Base-by-base conservation (phyloP, 2,888 invertebrate genomes). In the Cataglyphis albicans region DNA sequence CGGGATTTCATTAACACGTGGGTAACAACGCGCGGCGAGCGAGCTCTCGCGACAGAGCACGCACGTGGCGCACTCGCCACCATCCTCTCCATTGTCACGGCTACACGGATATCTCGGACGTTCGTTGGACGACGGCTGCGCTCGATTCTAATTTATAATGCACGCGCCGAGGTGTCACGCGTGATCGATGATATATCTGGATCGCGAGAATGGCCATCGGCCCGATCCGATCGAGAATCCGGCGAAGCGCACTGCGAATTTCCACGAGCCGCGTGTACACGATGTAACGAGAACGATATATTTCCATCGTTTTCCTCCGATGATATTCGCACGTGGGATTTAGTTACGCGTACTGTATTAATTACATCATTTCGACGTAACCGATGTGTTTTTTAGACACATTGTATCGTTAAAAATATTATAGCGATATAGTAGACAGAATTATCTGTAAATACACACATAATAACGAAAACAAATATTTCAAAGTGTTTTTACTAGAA, bases 1-100 rank as follows among this genome's bases (percentile, higher is more conserved):
- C 59, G 87, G 52, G 88, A 90, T 89, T 89, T 86, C 85, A 89
- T 89, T 87, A 87, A 87, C 87, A 84, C 86, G 65, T 48, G 35
- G 72, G 35, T 21, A 29, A 83, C 81, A 83, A 80, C 61, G 32
- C 15, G 38, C 63, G 83, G 63, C 48, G 72, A 70, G 52, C 63
- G 29, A 29, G 15, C 32, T 21, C 32, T 44, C 64, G 57, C 35
- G 35, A 35, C 6, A 52, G n/a, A 41, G 29, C 10, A 6, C 67
- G 10, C 78, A 59, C 41, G 44, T 41, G 68, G 18, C 81, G 59
- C 76, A n/a, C 73, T 52, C 18, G 52, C 55, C 18, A 32, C 55
- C 18, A 32, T 52, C 65, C 38, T n/a, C n/a, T 18, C 32, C 18
- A 81, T 55, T 67, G 72, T 59, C 64, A 82, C 41, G 75, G 61